Conservation (phyloP, 1,140 invertebrate species). For the Chironomus tepperi region DNA sequence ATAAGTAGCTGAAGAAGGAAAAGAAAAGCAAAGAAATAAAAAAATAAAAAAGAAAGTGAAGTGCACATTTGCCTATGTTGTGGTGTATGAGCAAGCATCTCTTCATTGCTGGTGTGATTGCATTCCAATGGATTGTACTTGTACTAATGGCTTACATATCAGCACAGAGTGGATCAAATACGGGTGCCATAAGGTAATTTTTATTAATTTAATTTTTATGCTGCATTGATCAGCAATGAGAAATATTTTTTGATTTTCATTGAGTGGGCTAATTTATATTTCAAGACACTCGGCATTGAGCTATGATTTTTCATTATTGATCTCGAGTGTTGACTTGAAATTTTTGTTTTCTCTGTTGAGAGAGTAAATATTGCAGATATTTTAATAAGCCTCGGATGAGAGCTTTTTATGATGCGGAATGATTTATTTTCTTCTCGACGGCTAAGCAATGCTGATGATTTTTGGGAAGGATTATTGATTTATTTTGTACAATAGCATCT, state of each 20-base stretch:
- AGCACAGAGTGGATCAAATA: conserved; percentile 10
- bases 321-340: too few relatives aligned
- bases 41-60: neutral
- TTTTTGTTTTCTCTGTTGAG: too few relatives aligned
- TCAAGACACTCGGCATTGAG: too few relatives aligned
- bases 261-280: too few relatives aligned
- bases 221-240: neutral
- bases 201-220: neutral
- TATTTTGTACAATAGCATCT: too few relatives aligned
- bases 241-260: neutral
- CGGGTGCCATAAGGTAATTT: conserved; percentile 2
- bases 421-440: too few relatives aligned
- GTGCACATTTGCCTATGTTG: neutral
- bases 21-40: neutral
- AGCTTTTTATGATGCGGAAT: too few relatives aligned
- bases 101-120: conserved; percentile 5
- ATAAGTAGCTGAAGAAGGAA: neutral
- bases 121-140: conserved; percentile 10
- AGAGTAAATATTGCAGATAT: too few relatives aligned
- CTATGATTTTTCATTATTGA: too few relatives aligned
- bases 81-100: neutral
- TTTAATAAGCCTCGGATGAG: too few relatives aligned
- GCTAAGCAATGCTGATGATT: too few relatives aligned
- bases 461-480: too few relatives aligned
- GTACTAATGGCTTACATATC: conserved; percentile 21